Base-by-base conservation (phyloP, 2,888 invertebrate species). In the Phania funesta region DNA sequence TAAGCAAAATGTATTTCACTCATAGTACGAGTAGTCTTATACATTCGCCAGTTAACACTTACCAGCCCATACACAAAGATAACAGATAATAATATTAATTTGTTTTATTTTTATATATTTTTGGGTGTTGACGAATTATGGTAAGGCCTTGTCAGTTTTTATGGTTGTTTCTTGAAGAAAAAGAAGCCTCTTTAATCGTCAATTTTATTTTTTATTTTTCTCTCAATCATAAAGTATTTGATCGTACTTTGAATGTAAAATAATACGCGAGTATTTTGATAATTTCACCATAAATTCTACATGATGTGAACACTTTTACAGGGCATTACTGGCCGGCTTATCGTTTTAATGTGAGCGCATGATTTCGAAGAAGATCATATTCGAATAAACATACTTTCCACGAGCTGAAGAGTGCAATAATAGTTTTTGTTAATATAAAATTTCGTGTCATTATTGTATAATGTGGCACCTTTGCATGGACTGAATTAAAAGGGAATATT, bases 91-190 rank as follows among this genome's bases (percentile, higher is more conserved):
- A 38, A 38, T 38, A 38, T 13, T 13, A 13, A 38, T 38, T 11
- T 38, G 11, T 38, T 38, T 38, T 38, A 38, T 38, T 38, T 38
- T 29, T 6, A 29, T 3, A 44, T 11, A 65, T 46, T 74, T 87
- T 88, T 76, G 87, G 88, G 88, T 87, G 88, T 87, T 87, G 88
- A 88, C 88, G 86, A 88, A 87, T 88, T 88, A 88, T 88, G 88
- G 88, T 84, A 87, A 88, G 88, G 88, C 88, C 88, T 87, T 86
- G 84, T 74, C 54, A 71, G 16, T 67, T 76, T 38, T 54, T 9
- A 38, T 38, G 11, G 4, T 3, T n/a, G 11, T 38, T 3, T 13
- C 11, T n/a, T n/a, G 11, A 11, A 32, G 3, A 32, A 38, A 11
- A 13, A 38, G 4, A 38, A 38, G n/a, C 35, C 6, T 38, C 11